Evolutionary conservation across 1,140 invertebrate species (phyloP), one percentile per base, ranked within the genome.

Genomic region (Papilio aristodemus): DNA sequence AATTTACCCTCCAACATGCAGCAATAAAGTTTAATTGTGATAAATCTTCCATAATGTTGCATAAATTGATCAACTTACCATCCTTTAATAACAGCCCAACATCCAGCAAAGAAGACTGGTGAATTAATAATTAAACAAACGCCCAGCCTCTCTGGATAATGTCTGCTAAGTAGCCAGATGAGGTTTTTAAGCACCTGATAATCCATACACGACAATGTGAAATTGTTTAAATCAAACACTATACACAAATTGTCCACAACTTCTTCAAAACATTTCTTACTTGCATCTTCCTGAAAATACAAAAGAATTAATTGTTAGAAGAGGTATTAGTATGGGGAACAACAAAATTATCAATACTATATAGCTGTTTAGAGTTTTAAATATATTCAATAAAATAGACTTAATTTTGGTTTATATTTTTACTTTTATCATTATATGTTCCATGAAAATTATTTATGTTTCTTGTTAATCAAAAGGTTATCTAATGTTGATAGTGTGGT

Each of bases 241-340:
- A 96, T 95, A 78, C 95, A 96, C 3, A 96, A 80, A 78, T 95
- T 95, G 84, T 96, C 95, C n/a, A 95, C 92, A 2, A 96, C 94
- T 86, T 95, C 95, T 81, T 96, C 95, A 86, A 95, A 95, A 91
- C 95, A 95, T 84, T 93, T 94, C 78, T 95, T 95, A 84, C 95
- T 95, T 2, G 94, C 95, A 80, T 95, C 94, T 86, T 96, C 95
- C 94, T 95, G 81, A 38, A 90, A 91, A 76, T 57, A 59, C 54
- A 72, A 25, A 69, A 63, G 27, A 32, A 32, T 32, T 32, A 6
- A 32, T 32, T 32, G 6, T 32, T 32, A 32, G n/a, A n/a, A n/a
- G n/a, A n/a, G n/a, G n/a, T n/a, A n/a, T n/a, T n/a, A n/a, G n/a
- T n/a, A n/a, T n/a, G n/a, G n/a, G n/a, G n/a, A n/a, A n/a, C n/a